Conservation (phyloP, 2,888 invertebrate genomes). For the Epistrophella euchroma region DNA sequence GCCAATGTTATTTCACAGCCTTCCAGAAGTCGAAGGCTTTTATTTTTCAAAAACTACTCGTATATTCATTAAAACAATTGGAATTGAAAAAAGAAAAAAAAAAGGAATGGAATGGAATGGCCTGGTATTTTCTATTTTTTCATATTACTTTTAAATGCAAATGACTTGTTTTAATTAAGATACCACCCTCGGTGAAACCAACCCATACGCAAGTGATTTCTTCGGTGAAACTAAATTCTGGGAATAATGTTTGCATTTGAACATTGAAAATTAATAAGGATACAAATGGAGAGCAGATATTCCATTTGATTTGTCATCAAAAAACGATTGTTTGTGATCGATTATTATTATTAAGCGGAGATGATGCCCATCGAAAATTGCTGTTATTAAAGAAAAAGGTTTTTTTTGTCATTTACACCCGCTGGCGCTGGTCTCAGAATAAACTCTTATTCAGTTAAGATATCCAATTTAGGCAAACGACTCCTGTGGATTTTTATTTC, state of each 20-base stretch:
- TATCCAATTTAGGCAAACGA: not conserved
- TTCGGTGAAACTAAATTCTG: no score
- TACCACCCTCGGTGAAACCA: slow-evolving; percentile 1
- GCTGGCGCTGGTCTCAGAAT: not conserved
- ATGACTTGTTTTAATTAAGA: no score
- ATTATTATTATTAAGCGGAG: not conserved
- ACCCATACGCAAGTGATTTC: no score
- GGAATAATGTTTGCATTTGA: not conserved
- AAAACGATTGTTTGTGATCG: not conserved
- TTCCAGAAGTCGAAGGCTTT: no score
- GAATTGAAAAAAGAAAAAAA: no score
- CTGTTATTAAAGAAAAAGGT: not conserved
- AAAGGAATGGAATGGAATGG: no score
- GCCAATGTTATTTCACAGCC: no score
- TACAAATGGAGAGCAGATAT: not conserved
- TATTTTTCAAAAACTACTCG: no score
- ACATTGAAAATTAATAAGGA: not conserved
- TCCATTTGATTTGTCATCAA: not conserved
- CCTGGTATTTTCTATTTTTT: no score
- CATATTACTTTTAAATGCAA: no score
- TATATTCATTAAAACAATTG: no score
- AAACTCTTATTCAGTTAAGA: not conserved
- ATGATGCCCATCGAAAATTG: not conserved
- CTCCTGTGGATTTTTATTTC: slow-evolving; percentile 27
- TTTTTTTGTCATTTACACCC: slow-evolving; percentile 11